A percentile compares a stretch with the other conserved stretches of the same genome.
Evolutionary conservation across 2,888 invertebrate species (phyloP).

Genomic region (Erebia epiphron): DNA sequence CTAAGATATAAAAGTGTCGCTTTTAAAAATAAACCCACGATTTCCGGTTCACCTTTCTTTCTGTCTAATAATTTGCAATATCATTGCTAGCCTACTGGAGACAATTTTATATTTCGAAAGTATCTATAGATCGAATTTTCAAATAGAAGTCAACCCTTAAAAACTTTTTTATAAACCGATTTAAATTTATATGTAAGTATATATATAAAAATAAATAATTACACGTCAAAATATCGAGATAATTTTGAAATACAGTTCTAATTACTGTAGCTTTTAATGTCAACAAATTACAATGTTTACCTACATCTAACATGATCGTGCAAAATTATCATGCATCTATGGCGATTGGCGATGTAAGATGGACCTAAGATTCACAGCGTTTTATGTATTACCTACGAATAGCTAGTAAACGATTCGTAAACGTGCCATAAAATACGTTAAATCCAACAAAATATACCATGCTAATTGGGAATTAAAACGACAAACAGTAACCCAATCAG

Average conservation of each 20-base stretch:
- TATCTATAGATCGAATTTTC: background rate
- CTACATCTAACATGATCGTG: constrained; percentile 43
- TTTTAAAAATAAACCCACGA: background rate
- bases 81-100: background rate
- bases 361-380: constrained; percentile 47
- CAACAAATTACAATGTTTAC: constrained; percentile 1
- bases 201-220: background rate
- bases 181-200: background rate
- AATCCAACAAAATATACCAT: constrained; percentile 50
- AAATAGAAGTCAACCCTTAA: constrained; percentile 4
- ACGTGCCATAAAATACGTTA: constrained; percentile 52
- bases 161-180: constrained; percentile 19
- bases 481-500: constrained; percentile 63
- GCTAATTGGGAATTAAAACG: constrained; percentile 63
- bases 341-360: constrained; percentile 48
- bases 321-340: constrained; percentile 49
- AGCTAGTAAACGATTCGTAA: constrained; percentile 45
- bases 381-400: constrained; percentile 43
- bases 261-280: no score
- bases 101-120: background rate
- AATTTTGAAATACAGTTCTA: background rate
- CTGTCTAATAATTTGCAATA: background rate
- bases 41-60: background rate
- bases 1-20: no score
- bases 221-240: background rate